A percentile compares a stretch with the other conserved stretches of the same genome.
Conservation (phyloP, 2,113 vertebrate genomes). For the Cyphomyrus discorhynchus region DNA sequence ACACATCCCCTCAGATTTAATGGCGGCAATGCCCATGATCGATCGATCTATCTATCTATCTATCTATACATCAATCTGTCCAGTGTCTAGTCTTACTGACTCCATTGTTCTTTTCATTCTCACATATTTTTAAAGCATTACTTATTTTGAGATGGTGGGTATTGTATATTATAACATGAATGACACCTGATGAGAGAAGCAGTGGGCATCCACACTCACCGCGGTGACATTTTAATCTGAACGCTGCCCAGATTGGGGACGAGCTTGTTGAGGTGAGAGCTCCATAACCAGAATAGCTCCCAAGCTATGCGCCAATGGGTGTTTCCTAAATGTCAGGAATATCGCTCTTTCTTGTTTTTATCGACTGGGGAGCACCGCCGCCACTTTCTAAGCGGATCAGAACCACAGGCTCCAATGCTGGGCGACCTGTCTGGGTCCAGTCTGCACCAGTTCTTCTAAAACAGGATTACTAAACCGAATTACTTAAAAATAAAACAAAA, state of each 20-base stretch:
- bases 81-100: not conserved
- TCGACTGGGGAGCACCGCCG: not conserved
- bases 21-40: too few species aligned
- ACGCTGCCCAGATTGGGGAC: not conserved
- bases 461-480: not conserved
- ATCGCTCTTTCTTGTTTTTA: not conserved
- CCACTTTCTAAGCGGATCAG: not conserved
- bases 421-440: not conserved
- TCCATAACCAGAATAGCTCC: not conserved
- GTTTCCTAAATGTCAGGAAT: not conserved
- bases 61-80: not conserved
- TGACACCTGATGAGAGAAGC: not conserved
- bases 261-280: not conserved
- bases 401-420: constrained; percentile 1
- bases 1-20: too few species aligned
- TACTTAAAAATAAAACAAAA: not conserved
- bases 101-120: not conserved
- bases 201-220: not conserved
- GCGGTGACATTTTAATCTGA: not conserved
- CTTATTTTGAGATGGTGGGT: not conserved
- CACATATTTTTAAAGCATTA: not conserved
- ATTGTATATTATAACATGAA: not conserved
- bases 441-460: not conserved
- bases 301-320: not conserved
- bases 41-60: too few species aligned